Conservation (phyloP, 2,113 vertebrate species). For the Mormyrus lacerda region DNA sequence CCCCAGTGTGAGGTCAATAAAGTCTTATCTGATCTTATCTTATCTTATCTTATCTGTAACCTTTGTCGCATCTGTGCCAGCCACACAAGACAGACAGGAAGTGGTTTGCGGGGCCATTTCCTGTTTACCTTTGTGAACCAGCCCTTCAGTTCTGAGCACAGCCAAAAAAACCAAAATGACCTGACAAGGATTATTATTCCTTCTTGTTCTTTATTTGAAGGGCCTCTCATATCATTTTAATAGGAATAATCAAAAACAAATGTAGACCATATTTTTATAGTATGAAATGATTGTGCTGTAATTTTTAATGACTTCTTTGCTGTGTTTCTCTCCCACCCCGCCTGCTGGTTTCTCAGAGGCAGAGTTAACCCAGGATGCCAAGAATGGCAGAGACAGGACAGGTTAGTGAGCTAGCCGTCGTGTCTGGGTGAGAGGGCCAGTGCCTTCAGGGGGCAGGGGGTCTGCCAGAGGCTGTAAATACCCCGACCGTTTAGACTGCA, state of each 20-base stretch:
- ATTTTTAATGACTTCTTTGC: conserved; percentile 47
- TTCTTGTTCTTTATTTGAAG: conserved; percentile 32
- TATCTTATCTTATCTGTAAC: too few relatives aligned
- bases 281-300: conserved; percentile 45
- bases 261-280: conserved; percentile 48
- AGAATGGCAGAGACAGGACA: conserved; percentile 29
- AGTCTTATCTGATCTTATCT: too few relatives aligned
- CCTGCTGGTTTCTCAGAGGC: conserved; percentile 11
- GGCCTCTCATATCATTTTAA: conserved; percentile 40
- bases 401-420: conserved; percentile 23
- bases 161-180: conserved; percentile 36
- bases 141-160: conserved; percentile 21
- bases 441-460: neutral
- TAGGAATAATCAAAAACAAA: conserved; percentile 49
- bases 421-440: conserved; percentile 23
- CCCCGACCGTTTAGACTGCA: neutral
- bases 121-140: conserved; percentile 25
- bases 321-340: neutral
- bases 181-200: conserved; percentile 29
- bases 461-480: conserved; percentile 23
- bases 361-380: conserved; percentile 31
- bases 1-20: too few relatives aligned
- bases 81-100: conserved; percentile 21
- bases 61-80: neutral
- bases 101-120: conserved; percentile 24